Percentiles rank a stretch among this genome's conserved stretches.
Evolutionary conservation across 2,888 invertebrate genomes (phyloP).

Genomic region (Clivina fossor): DNA sequence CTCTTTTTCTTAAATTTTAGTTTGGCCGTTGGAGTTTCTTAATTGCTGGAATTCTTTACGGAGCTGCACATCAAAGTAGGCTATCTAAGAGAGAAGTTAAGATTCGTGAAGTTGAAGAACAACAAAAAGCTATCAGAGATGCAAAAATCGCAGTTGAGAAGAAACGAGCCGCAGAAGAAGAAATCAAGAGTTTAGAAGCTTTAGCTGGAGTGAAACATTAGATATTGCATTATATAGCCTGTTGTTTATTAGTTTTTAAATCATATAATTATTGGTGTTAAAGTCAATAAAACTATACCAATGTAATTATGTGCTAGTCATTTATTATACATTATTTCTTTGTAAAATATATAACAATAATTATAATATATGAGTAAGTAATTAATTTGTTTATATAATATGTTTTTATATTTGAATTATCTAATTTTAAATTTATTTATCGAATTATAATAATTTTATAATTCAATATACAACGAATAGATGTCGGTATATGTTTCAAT

Average conservation of each 20-base stretch:
- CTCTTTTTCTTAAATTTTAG: conserved; percentile 53
- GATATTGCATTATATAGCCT: conserved; percentile 18
- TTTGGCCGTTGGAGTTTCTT: conserved; percentile 82
- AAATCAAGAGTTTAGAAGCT: conserved; percentile 50
- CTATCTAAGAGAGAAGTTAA: conserved; percentile 67
- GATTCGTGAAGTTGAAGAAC: conserved; percentile 66
- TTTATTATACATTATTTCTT: too few relatives aligned
- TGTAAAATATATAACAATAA: too few relatives aligned
- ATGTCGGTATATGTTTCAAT: too few relatives aligned
- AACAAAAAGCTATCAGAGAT: conserved; percentile 69
- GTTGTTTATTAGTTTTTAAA: conserved; percentile 28
- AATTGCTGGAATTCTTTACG: conserved; percentile 71
- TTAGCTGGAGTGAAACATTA: conserved; percentile 38
- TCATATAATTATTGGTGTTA: conserved; percentile 16
- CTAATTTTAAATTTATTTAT: too few relatives aligned
- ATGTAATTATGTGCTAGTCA: neutral
- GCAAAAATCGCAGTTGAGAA: conserved; percentile 74
- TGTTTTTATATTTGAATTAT: too few relatives aligned
- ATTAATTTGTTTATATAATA: too few relatives aligned
- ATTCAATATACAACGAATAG: too few relatives aligned
- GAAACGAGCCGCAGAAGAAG: conserved; percentile 60
- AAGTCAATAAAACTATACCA: conserved; percentile 27
- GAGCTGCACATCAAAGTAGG: conserved; percentile 70
- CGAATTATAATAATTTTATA: too few relatives aligned
- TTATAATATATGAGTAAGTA: too few relatives aligned